phyloP scores from a whole-genome alignment of 2,888 invertebrate genomes.

The Lasioglossum vierecki region DNA sequence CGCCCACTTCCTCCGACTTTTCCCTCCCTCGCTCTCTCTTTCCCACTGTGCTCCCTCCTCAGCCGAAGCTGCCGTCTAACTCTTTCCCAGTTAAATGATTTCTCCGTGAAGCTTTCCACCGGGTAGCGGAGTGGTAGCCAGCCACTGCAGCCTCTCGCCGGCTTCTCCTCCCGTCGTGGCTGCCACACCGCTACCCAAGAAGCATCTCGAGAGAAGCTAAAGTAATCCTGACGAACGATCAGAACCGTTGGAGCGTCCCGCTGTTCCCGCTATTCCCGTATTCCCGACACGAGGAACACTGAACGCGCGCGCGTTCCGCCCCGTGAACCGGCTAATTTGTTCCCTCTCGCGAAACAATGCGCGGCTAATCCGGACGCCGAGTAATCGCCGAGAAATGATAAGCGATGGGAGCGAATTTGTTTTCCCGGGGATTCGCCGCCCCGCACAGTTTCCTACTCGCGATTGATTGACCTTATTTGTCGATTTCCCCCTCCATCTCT shows the following conservation, averaged over 20 bases:
- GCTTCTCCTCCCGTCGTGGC: not conserved
- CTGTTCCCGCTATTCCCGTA: conserved; percentile 18
- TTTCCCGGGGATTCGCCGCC: not conserved
- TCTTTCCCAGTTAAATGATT: conserved; percentile 63
- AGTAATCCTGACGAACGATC: conserved; percentile 68
- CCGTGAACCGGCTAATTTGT: conserved; percentile 56
- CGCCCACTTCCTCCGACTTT: not conserved
- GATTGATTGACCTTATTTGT: conserved; percentile 43
- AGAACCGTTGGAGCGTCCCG: conserved; percentile 31
- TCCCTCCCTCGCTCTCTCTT: not conserved
- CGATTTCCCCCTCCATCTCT: not conserved
- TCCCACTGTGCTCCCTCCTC: not conserved
- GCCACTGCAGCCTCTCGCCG: not conserved
- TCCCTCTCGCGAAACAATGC: conserved; percentile 44
- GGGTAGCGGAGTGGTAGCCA: not conserved
- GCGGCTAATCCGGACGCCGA: conserved; percentile 47
- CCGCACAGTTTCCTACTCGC: not conserved
- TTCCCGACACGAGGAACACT: conserved; percentile 44
- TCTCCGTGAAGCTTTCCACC: conserved; percentile 44
- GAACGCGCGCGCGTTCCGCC: conserved; percentile 18
- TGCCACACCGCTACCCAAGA: conserved; percentile 1
- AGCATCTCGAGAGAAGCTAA: conserved; percentile 33
- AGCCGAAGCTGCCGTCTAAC: conserved; percentile 2
- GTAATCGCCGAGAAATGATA: conserved; percentile 57
- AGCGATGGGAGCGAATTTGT: conserved; percentile 39